These are phyloP conservation scores for Dryas iulia DNA, from an alignment of 1,140 invertebrate species.

Conservation along the genomic window DNA sequence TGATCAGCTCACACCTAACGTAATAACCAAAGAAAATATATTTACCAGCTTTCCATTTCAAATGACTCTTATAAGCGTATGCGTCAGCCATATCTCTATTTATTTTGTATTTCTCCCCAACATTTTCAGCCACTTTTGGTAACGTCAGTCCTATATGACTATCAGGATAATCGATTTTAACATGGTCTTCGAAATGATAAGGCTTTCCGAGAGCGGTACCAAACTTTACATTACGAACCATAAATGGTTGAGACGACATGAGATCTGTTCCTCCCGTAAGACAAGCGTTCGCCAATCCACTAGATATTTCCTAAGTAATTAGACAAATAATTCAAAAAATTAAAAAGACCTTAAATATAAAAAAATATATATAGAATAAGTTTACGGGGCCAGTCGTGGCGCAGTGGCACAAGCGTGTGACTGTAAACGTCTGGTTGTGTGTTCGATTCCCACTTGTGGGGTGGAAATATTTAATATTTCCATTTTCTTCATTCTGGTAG, in stretches of 20 bases:
- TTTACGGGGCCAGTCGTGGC: no score
- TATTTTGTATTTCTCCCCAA: constrained; percentile 93
- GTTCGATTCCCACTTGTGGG: no score
- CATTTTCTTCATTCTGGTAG: no score
- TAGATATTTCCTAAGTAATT: constrained; percentile 94
- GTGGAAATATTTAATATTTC: no score
- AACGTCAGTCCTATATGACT: constrained; percentile 93
- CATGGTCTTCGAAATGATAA: constrained; percentile 91
- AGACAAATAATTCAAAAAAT: no score
- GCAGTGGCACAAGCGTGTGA: no score
- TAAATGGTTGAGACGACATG: constrained; percentile 95
- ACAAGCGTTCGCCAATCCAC: constrained; percentile 91
- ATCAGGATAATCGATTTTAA: constrained; percentile 95
- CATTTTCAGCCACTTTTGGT: constrained; percentile 96
- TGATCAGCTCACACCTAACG: no score
- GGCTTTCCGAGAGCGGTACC: constrained; percentile 91
- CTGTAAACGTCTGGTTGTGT: no score
- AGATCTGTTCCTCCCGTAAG: constrained; percentile 95
- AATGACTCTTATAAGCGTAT: constrained; percentile 91
- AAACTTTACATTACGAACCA: constrained; percentile 93
- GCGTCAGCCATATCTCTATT: constrained; percentile 91
- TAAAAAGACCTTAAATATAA: no score
- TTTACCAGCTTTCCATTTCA: constrained; percentile 88
- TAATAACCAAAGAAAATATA: no score
- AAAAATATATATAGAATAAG: no score